These are phyloP conservation scores for Anomalospiza imberbis DNA, from an alignment of 2,797 vertebrate species.

Conservation along the genomic window DNA sequence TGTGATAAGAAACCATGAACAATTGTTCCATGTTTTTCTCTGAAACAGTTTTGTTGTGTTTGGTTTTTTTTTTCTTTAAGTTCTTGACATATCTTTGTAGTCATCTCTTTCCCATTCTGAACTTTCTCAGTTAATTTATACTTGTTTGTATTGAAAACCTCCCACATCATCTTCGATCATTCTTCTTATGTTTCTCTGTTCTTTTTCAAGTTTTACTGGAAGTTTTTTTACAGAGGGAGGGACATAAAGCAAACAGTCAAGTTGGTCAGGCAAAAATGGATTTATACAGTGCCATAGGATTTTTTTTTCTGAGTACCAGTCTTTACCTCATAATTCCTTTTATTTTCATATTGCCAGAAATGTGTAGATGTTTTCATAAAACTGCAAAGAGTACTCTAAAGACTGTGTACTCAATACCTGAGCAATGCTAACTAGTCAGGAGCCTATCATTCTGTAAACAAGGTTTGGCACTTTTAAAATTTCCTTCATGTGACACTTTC, in stretches of 20 bases:
- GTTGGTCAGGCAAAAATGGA: background rate
- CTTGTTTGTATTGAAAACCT: background rate
- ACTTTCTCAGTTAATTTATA: background rate
- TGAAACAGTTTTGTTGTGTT: background rate
- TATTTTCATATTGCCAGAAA: background rate
- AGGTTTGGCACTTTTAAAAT: background rate
- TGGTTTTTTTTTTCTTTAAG: background rate
- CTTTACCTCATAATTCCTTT: background rate
- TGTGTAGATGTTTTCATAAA: background rate
- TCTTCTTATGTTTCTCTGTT: background rate
- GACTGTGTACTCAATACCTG: background rate
- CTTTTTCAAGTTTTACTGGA: background rate
- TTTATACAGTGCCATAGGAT: background rate
- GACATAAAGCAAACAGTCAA: background rate
- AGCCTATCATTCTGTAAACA: background rate
- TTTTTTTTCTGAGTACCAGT: background rate
- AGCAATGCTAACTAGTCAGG: background rate
- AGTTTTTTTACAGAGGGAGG: background rate
- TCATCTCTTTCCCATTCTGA: background rate
- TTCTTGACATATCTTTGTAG: background rate
- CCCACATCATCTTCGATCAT: background rate
- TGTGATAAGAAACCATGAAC: background rate
- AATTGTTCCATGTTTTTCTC: background rate
- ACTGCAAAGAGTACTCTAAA: background rate
- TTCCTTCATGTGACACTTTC: background rate